These are phyloP conservation scores for Allobates femoralis DNA, from an alignment of 2,797 vertebrate genomes.

Conservation along the genomic window DNA sequence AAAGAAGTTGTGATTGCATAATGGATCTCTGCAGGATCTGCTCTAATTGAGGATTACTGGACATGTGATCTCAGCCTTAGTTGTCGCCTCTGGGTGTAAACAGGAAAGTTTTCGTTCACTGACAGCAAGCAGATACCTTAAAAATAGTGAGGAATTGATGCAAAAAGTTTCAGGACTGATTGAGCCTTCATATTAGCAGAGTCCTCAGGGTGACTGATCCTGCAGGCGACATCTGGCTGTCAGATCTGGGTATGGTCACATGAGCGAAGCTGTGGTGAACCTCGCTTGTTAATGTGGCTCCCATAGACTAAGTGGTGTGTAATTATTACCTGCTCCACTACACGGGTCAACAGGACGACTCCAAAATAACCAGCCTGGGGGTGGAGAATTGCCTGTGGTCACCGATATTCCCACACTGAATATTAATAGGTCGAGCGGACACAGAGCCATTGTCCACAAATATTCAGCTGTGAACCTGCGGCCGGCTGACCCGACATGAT, in stretches of 20 bases:
- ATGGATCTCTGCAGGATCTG: no score
- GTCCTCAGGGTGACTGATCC: no score
- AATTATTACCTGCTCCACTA: neutral
- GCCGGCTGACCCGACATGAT: neutral
- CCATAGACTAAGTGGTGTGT: neutral
- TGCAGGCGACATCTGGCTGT: neutral
- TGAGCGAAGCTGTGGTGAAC: constrained; percentile 13
- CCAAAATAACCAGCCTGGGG: neutral
- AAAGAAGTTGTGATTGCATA: no score
- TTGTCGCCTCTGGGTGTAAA: no score
- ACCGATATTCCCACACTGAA: constrained; percentile 4
- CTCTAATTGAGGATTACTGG: no score
- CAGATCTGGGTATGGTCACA: neutral
- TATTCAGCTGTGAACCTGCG: neutral
- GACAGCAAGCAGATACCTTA: no score
- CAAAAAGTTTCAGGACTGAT: no score
- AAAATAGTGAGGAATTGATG: no score
- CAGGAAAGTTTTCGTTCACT: no score
- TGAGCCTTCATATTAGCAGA: no score
- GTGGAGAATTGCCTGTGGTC: neutral
- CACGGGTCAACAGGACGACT: neutral
- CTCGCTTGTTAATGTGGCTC: constrained; percentile 4
- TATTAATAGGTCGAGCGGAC: neutral
- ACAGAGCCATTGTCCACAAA: neutral
- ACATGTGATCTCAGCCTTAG: no score